These are phyloP conservation scores for Pachypeltis micranthus DNA, from an alignment of 1,140 invertebrate genomes.

Conservation along the genomic window DNA sequence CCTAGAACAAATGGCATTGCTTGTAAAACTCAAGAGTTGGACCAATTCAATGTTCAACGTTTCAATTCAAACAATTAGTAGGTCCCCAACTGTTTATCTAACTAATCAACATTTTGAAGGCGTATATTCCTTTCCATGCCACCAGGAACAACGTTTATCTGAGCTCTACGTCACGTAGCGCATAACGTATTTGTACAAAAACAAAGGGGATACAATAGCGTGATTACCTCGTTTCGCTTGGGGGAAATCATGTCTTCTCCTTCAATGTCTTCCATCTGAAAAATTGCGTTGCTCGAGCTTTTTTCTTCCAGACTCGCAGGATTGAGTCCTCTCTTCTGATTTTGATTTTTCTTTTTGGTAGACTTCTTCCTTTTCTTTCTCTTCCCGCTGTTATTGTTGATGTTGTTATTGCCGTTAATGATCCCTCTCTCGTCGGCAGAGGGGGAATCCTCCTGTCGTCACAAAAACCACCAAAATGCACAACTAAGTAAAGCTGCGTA, in stretches of 20 bases:
- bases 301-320: neutral
- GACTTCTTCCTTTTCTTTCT: constrained; percentile 65
- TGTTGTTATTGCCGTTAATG: constrained; percentile 31
- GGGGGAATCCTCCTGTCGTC: constrained; percentile 18
- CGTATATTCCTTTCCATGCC: too few species aligned
- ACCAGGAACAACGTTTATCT: too few species aligned
- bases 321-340: constrained; percentile 16
- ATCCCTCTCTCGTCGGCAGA: constrained; percentile 22
- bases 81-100: too few species aligned
- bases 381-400: constrained; percentile 39
- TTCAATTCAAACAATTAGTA: too few species aligned
- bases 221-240: neutral
- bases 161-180: too few species aligned
- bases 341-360: constrained; percentile 49
- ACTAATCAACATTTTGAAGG: too few species aligned
- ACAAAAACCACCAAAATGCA: neutral
- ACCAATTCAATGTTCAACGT: too few species aligned
- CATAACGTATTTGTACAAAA: neutral
- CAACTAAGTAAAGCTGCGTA: neutral
- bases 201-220: neutral
- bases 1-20: too few species aligned
- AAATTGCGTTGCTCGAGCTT: constrained; percentile 17
- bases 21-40: too few species aligned
- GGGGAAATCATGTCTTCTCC: neutral
- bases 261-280: constrained; percentile 26